phyloP scores from a whole-genome alignment of 2,113 vertebrate species.

The Catharus minimus region DNA sequence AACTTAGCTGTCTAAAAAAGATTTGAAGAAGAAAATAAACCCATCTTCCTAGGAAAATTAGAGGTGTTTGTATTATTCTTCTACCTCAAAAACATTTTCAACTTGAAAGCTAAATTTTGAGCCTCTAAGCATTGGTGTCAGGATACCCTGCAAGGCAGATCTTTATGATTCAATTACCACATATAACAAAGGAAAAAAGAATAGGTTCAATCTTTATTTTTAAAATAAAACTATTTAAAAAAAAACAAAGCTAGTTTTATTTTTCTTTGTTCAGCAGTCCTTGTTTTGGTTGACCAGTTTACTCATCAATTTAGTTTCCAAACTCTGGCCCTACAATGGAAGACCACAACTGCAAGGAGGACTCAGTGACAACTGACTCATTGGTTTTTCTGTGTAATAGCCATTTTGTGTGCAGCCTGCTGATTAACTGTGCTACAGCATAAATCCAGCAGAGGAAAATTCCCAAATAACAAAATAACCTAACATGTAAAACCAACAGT shows the following conservation, averaged over 20 bases:
- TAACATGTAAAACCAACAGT: background rate
- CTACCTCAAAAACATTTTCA: background rate
- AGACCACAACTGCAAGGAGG: background rate
- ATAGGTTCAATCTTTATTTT: background rate
- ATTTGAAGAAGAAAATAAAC: background rate
- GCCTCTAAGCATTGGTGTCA: background rate
- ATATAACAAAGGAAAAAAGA: background rate
- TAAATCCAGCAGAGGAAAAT: conserved; percentile 3
- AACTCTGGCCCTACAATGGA: background rate
- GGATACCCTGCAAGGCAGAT: background rate
- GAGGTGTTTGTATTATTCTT: background rate
- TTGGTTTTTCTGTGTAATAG: background rate
- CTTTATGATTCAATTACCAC: background rate
- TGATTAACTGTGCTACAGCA: background rate
- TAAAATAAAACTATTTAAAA: background rate
- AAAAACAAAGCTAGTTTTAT: background rate
- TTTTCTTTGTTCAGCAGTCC: background rate
- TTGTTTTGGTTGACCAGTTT: background rate
- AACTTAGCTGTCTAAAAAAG: background rate
- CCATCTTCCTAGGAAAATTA: background rate
- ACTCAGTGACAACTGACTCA: background rate
- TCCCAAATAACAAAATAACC: conserved; percentile 4
- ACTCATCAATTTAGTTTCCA: background rate
- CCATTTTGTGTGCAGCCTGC: background rate
- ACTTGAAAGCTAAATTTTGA: background rate